Conservation (phyloP, 2,888 invertebrate genomes). For the Andrena minutula region DNA sequence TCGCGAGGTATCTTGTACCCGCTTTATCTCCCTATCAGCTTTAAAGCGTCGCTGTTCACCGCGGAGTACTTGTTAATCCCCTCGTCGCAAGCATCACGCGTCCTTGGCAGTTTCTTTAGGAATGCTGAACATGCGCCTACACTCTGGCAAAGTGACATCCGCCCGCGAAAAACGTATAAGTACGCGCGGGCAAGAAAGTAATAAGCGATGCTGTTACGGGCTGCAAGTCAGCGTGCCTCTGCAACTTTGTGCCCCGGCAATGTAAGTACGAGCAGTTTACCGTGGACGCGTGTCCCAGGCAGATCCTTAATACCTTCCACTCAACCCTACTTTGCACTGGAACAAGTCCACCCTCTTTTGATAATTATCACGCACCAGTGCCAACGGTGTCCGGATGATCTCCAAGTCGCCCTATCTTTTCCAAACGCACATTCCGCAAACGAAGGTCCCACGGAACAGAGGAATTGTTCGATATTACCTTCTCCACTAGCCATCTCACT, state of each 20-base stretch:
- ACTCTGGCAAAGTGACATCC: slow-evolving; percentile 42
- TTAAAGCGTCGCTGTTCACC: slow-evolving; percentile 5
- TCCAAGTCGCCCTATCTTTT: no score
- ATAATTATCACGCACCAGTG: slow-evolving; percentile 14
- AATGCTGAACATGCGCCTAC: slow-evolving; percentile 55
- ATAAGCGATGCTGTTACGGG: slow-evolving; percentile 41
- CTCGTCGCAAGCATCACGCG: slow-evolving; percentile 27
- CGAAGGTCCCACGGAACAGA: no score
- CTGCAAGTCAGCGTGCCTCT: slow-evolving; percentile 26
- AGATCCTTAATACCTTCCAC: slow-evolving; percentile 18
- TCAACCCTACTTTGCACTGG: not conserved
- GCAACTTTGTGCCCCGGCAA: slow-evolving; percentile 17
- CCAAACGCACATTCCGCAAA: no score
- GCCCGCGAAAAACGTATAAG: slow-evolving; percentile 8
- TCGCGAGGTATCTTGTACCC: slow-evolving; percentile 27
- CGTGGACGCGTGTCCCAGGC: slow-evolving; percentile 17
- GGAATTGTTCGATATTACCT: no score
- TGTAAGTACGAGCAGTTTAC: not conserved
- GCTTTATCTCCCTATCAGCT: slow-evolving; percentile 41
- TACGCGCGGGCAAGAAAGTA: slow-evolving; percentile 40
- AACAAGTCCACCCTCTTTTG: not conserved
- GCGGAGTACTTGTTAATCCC: slow-evolving; percentile 42
- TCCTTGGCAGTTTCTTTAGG: slow-evolving; percentile 46
- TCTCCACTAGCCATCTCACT: no score
- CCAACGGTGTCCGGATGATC: no score